Conservation (phyloP, 1,140 invertebrate species). For the Hetaerina americana region DNA sequence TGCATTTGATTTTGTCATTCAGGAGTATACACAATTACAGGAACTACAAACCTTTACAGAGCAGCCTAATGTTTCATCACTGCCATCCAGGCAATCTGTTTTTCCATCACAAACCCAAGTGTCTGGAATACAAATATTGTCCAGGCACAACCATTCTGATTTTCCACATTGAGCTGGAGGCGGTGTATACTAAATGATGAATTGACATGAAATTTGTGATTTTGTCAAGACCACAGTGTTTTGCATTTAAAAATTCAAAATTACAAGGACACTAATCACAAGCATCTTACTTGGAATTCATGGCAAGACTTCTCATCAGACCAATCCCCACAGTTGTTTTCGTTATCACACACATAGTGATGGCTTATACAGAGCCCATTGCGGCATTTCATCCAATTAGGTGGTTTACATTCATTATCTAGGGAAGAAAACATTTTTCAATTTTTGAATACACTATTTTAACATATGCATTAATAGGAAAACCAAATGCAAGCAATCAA, state of each 20-base stretch:
- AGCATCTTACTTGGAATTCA: not conserved
- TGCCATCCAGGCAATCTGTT: slow-evolving; percentile 61
- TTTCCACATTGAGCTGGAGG: not conserved
- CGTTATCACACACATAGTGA: slow-evolving; percentile 45
- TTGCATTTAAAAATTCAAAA: not conserved
- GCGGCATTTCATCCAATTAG: not conserved
- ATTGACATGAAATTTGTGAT: not conserved
- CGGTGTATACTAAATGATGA: not conserved
- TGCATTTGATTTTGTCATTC: not conserved
- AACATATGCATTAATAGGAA: too few relatives aligned
- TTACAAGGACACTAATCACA: too few relatives aligned
- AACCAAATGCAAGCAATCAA: too few relatives aligned
- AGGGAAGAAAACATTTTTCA: too few relatives aligned
- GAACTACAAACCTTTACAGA: not conserved
- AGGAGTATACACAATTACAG: not conserved
- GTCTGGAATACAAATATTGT: slow-evolving; percentile 42
- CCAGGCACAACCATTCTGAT: slow-evolving; percentile 30
- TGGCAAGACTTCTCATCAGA: slow-evolving; percentile 32
- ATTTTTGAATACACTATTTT: too few relatives aligned
- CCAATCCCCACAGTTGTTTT: slow-evolving; percentile 49
- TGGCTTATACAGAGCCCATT: not conserved
- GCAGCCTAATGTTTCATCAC: slow-evolving; percentile 37
- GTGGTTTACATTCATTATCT: not conserved
- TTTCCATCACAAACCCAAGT: slow-evolving; percentile 63
- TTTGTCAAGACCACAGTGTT: too few relatives aligned